A percentile compares a stretch with the other conserved stretches of the same genome.
Evolutionary conservation across 1,140 invertebrate genomes (phyloP).

Genomic region (Brachionus paranguensis): DNA sequence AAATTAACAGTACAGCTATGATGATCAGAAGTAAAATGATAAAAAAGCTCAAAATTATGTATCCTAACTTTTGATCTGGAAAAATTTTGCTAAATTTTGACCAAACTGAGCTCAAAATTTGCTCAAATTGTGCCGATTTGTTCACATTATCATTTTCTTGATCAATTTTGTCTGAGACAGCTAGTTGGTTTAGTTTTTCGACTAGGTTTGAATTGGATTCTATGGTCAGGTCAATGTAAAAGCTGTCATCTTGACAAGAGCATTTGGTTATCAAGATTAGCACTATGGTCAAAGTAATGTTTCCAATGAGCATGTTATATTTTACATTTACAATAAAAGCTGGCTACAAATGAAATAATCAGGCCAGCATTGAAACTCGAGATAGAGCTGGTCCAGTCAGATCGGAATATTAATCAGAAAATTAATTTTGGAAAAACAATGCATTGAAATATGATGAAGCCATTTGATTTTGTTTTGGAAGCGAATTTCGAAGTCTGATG

Average conservation of each 20-base stretch:
- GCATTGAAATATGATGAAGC: constrained; percentile 12
- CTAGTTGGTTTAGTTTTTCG: neutral
- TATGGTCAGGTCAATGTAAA: neutral
- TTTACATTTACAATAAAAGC: neutral
- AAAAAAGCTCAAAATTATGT: neutral
- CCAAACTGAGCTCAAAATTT: neutral
- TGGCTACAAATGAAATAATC: neutral
- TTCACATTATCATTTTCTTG: neutral
- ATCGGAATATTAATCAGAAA: neutral
- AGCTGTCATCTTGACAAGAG: neutral
- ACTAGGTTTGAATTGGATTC: neutral
- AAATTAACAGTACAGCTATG: neutral
- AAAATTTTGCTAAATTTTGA: neutral
- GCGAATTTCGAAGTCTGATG: neutral
- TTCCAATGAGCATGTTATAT: neutral
- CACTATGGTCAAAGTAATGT: neutral
- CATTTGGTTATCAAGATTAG: neutral
- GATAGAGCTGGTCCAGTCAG: neutral
- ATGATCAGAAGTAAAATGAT: neutral
- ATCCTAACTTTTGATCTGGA: neutral
- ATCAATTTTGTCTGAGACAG: neutral
- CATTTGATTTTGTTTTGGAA: neutral
- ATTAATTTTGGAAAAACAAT: neutral
- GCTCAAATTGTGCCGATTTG: neutral
- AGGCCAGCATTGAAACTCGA: neutral